These are phyloP conservation scores for Isurus oxyrinchus DNA, from an alignment of 2,113 vertebrate genomes.

Conservation along the genomic window DNA sequence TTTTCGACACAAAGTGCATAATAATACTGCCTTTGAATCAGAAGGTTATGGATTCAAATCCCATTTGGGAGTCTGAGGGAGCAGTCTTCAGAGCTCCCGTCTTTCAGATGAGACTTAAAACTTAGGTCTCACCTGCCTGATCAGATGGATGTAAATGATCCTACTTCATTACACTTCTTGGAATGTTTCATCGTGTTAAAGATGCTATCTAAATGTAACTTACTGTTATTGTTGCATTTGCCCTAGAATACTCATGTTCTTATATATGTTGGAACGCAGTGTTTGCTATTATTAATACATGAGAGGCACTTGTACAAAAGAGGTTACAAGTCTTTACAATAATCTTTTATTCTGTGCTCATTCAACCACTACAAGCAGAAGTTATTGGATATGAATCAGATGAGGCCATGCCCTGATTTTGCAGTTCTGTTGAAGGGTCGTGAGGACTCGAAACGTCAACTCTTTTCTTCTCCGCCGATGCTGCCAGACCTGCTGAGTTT, in stretches of 20 bases:
- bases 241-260: neutral
- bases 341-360: neutral
- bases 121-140: neutral
- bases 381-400: neutral
- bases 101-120: neutral
- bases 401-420: neutral
- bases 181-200: neutral
- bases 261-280: neutral
- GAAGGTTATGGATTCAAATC: neutral
- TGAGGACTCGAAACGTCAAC: no score
- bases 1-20: no score
- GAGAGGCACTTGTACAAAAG: neutral
- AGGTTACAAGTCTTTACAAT: neutral
- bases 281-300: neutral
- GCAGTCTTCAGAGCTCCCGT: neutral
- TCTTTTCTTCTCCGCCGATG: no score
- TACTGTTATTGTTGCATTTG: neutral
- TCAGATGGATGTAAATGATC: neutral
- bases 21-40: neutral
- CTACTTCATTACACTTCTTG: neutral
- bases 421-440: no score
- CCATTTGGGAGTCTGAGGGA: neutral
- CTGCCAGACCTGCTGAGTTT: no score
- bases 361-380: neutral
- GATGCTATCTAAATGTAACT: neutral